Evolutionary conservation across 2,797 vertebrate species (phyloP), one percentile per base, ranked within the genome.

Genomic region (Silurus lanzhouensis): DNA sequence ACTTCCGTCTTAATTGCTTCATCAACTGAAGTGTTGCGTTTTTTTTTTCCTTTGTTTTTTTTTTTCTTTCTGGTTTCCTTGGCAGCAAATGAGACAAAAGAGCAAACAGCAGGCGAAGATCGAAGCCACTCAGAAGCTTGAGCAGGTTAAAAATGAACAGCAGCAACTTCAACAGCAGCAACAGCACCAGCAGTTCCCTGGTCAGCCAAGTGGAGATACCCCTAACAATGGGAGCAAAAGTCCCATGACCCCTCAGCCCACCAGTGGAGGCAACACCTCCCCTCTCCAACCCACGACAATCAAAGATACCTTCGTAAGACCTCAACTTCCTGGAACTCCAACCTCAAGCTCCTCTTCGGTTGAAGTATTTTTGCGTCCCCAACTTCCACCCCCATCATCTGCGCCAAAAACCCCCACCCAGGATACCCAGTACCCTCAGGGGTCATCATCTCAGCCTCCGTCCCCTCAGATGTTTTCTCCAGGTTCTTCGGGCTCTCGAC

Each of bases 61-160:
- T 82, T 82, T 80, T 66, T 22, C 57, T 6, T 76, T 75, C 63
- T 71, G 79, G 61, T 87, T 55, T 90, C 72, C 87, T 84, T 90
- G 90, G 91, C 89, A 99, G 98, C 97, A 97, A 96, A 96, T 99
- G 97, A 96, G 98, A 82, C 97, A 99, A 91, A 97, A 97, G 90
- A 98, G 96, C 88, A 99, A 99, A 84, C 97, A 99, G 90, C 96
- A 96, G 91, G 98, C 98, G 2, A 99, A 99, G 93, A 99, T 99
- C 3, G 98, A 99, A 92, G 98, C 98, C 20, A 97, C 95, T 0
- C 97, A 99, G 92, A 99, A 99, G 91, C 93, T 99, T 80, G 98
- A 99, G 88, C 97, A 99, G 92, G 97, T 99, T 84, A 99, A 99
- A 92, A 98, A 93, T 0, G 98, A 99, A 88, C 98, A 99, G 88